Evolutionary conservation across 1,140 invertebrate species (phyloP), one percentile per base, ranked within the genome.

Genomic region (Cheumatopsyche charites): DNA sequence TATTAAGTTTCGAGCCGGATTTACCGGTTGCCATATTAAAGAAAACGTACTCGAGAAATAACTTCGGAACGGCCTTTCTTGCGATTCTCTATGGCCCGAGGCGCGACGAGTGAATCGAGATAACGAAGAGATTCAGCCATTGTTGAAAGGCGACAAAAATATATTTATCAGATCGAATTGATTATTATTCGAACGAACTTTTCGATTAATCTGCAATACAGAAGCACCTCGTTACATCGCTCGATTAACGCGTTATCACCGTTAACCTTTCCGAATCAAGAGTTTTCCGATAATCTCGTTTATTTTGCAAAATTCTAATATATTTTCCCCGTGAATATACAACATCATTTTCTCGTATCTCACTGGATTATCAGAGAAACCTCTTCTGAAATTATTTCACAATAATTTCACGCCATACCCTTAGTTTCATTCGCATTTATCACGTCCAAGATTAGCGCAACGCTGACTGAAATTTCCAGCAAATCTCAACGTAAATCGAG

Each of bases 401-500:
- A n/a, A n/a, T n/a, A n/a, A n/a, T n/a, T n/a, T n/a, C n/a, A n/a
- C n/a, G n/a, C n/a, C n/a, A n/a, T n/a, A n/a, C n/a, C n/a, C n/a
- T n/a, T n/a, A n/a, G n/a, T n/a, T n/a, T n/a, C n/a, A n/a, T n/a
- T n/a, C n/a, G n/a, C n/a, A n/a, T n/a, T n/a, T n/a, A n/a, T n/a
- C n/a, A n/a, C n/a, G n/a, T n/a, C n/a, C n/a, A n/a, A n/a, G n/a
- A n/a, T n/a, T n/a, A n/a, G n/a, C n/a, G n/a, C n/a, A 36, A 36
- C 9, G 9, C 29, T 36, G 29, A 3, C 29, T 36, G 29, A 36
- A 36, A 36, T 41, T 61, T 41, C 29, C 43, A 45, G 66, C 65
- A 65, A 71, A 71, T 72, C 66, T 72, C 65, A 72, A 72, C 58
- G 42, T 52, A 42, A 36, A 67, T 43, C 62, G n/a, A 29, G 65